Evolutionary conservation across 2,797 vertebrate genomes (phyloP).

Genomic region (Agapornis canus): DNA sequence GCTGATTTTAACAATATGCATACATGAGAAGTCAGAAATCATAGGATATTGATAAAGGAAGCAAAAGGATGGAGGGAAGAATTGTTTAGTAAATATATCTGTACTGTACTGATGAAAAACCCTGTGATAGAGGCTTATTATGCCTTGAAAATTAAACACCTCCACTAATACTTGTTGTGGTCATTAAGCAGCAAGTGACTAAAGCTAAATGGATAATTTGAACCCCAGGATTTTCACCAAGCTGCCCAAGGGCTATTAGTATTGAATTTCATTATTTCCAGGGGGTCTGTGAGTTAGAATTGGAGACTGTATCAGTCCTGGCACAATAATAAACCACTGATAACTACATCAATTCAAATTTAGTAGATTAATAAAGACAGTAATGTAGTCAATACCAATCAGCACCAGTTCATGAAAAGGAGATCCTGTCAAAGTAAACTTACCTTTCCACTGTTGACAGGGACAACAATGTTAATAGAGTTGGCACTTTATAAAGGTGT

Average conservation of each 20-base stretch:
- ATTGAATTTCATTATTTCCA: conserved; percentile 50
- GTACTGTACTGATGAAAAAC: neutral
- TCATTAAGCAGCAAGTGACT: conserved; percentile 49
- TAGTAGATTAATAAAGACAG: conserved; percentile 42
- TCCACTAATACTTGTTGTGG: neutral
- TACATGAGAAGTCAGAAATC: neutral
- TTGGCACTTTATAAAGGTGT: conserved; percentile 45
- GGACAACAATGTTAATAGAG: conserved; percentile 30
- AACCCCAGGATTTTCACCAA: conserved; percentile 28
- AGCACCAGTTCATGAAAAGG: neutral
- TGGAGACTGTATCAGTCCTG: conserved; percentile 9
- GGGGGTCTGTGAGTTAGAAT: neutral
- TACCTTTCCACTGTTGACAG: conserved; percentile 8
- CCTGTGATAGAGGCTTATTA: neutral
- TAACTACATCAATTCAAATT: conserved; percentile 39
- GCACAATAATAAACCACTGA: neutral
- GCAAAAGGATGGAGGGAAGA: neutral
- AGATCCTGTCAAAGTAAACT: conserved; percentile 54
- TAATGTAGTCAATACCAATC: conserved; percentile 46
- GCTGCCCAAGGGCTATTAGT: neutral
- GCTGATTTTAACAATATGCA: neutral
- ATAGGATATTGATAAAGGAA: neutral
- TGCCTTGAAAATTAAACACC: conserved; percentile 37
- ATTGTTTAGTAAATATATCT: neutral
- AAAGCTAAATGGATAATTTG: conserved; percentile 34